Evolutionary conservation across 1,140 invertebrate genomes (phyloP).

Genomic region (Lepidurus couesii): DNA sequence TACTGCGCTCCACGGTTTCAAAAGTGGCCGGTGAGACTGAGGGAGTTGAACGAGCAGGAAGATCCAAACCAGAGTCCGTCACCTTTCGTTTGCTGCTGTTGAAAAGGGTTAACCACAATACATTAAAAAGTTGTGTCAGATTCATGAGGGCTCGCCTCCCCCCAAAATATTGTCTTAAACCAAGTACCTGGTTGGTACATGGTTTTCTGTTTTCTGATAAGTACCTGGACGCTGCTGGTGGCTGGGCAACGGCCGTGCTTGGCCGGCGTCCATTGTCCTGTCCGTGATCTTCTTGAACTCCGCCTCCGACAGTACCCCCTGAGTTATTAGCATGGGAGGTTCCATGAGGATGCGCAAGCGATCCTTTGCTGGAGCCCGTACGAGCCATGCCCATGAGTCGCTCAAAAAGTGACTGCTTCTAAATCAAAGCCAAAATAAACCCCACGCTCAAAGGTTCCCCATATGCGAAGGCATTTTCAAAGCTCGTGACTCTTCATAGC

Average conservation of each 20-base stretch:
- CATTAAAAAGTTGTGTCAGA: background rate
- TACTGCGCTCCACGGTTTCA: slow-evolving; percentile 20
- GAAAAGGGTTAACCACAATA: background rate
- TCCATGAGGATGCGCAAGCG: slow-evolving; percentile 34
- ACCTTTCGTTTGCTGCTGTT: background rate
- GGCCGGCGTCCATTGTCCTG: slow-evolving; percentile 5
- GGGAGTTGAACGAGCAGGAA: background rate
- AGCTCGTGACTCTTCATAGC: too few species aligned
- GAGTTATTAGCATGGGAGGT: slow-evolving; percentile 23
- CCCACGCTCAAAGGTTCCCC: slow-evolving; percentile 24
- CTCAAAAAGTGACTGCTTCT: slow-evolving; percentile 38
- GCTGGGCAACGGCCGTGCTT: background rate
- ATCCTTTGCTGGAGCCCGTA: slow-evolving; percentile 41
- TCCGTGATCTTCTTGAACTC: slow-evolving; percentile 8
- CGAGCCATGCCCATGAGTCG: slow-evolving; percentile 47
- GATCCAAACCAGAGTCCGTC: slow-evolving; percentile 6
- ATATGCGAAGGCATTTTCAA: slow-evolving; percentile 21
- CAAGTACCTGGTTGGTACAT: background rate
- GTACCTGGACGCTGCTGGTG: slow-evolving; percentile 21
- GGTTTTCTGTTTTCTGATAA: background rate
- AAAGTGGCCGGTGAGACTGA: slow-evolving; percentile 7
- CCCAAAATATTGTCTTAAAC: background rate
- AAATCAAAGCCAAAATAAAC: slow-evolving; percentile 26
- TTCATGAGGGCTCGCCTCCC: background rate
- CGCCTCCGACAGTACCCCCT: slow-evolving; percentile 19